These are phyloP conservation scores for Scyliorhinus canicula DNA, from an alignment of 2,797 vertebrate species.

Conservation along the genomic window DNA sequence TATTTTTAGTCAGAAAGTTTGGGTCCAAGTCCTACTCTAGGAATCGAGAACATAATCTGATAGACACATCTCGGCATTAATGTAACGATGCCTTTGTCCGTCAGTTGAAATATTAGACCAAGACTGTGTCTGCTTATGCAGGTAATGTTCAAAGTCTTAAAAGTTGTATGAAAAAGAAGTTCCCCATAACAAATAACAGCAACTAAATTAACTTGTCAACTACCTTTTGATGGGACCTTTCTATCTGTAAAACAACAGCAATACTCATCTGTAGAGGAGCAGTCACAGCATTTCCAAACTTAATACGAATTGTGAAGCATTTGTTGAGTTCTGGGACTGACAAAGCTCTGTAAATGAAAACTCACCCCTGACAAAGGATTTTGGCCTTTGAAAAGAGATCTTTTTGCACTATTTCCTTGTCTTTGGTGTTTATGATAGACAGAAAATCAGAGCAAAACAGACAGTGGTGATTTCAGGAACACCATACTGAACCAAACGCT, in stretches of 20 bases:
- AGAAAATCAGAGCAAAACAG: not conserved
- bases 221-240: not conserved
- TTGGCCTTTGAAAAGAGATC: not conserved
- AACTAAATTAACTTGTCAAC: not conserved
- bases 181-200: not conserved
- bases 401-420: not conserved
- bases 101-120: not conserved
- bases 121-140: not conserved
- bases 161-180: not conserved
- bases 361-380: not conserved
- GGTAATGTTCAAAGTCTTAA: not conserved
- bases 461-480: not conserved
- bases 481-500: not conserved
- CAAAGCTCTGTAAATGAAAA: not conserved
- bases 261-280: not conserved
- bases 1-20: not conserved
- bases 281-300: not conserved
- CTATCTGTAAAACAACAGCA: not conserved
- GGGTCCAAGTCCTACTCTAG: not conserved
- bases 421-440: not conserved
- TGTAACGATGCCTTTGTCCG: not conserved
- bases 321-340: not conserved
- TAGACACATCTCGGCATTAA: not conserved
- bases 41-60: not conserved
- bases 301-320: not conserved